Evolutionary conservation across 2,888 invertebrate genomes (phyloP).

Genomic region (Gymnosoma rotundatum): DNA sequence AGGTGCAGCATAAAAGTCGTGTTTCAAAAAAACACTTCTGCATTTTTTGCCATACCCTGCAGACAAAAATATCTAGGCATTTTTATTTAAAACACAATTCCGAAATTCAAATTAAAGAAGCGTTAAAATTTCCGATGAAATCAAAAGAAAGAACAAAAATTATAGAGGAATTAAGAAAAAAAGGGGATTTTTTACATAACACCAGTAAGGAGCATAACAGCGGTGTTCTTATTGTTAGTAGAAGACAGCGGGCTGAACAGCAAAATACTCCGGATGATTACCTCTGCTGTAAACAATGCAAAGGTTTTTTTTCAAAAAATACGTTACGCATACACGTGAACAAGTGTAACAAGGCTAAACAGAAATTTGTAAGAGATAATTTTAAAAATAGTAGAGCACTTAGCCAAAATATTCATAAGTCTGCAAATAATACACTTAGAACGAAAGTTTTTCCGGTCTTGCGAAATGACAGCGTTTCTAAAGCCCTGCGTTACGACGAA

Average conservation of each 20-base stretch:
- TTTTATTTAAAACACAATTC: too few species aligned
- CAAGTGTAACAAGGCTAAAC: neutral
- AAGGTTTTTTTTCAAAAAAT: neutral
- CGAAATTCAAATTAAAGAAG: neutral
- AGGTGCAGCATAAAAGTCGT: too few species aligned
- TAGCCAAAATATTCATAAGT: neutral
- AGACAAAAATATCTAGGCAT: too few species aligned
- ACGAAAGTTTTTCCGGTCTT: constrained; percentile 22
- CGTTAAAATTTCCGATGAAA: neutral
- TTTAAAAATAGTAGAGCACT: neutral
- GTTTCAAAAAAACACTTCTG: too few species aligned
- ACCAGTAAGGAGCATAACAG: neutral
- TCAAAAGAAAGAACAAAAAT: neutral
- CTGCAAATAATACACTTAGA: neutral
- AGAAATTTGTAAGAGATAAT: neutral
- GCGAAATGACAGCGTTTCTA: neutral
- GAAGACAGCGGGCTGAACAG: neutral
- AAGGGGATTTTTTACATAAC: constrained; percentile 1
- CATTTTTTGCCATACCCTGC: too few species aligned
- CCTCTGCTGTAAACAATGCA: neutral
- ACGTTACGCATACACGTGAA: neutral
- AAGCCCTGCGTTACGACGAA: constrained; percentile 28
- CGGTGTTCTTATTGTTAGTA: neutral
- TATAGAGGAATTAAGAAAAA: neutral
- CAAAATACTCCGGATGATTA: neutral